A percentile compares a stretch with the other conserved stretches of the same genome.
These are phyloP conservation scores for Apoda limacodes DNA, from an alignment of 2,888 invertebrate genomes.

Conservation along the genomic window DNA sequence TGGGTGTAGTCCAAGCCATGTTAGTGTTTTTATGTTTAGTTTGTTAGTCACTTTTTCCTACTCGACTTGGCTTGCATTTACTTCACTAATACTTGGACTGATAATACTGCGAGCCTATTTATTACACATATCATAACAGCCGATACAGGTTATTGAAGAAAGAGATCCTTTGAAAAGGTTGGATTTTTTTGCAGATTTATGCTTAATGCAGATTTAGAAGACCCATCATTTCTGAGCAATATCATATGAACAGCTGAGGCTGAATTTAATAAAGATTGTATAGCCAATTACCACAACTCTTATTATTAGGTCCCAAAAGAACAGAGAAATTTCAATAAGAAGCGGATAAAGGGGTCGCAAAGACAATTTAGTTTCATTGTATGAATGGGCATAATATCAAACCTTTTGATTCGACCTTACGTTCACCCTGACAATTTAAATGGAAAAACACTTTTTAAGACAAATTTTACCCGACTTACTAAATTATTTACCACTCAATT, in stretches of 20 bases:
- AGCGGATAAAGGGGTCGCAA: conserved; percentile 11
- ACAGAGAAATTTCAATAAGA: conserved; percentile 11
- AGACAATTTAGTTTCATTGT: conserved; percentile 16
- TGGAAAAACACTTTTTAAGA: too few species aligned
- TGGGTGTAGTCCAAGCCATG: too few species aligned
- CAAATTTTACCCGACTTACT: too few species aligned
- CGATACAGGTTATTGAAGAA: too few species aligned
- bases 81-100: too few species aligned
- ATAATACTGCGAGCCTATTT: too few species aligned
- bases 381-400: conserved; percentile 18
- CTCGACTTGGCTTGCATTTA: too few species aligned
- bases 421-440: conserved; percentile 16
- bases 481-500: too few species aligned
- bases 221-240: conserved; percentile 15
- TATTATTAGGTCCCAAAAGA: conserved; percentile 16
- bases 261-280: conserved; percentile 19
- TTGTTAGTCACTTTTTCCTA: too few species aligned
- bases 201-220: conserved; percentile 22
- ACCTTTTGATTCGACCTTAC: conserved; percentile 17
- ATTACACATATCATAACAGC: too few species aligned
- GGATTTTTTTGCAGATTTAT: conserved; percentile 25
- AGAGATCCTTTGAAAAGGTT: conserved; percentile 21
- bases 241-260: conserved; percentile 21
- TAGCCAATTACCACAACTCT: conserved; percentile 17
- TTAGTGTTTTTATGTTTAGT: too few species aligned